Base-by-base conservation (phyloP, 2,888 invertebrate species). In the Mayetiola destructor region DNA sequence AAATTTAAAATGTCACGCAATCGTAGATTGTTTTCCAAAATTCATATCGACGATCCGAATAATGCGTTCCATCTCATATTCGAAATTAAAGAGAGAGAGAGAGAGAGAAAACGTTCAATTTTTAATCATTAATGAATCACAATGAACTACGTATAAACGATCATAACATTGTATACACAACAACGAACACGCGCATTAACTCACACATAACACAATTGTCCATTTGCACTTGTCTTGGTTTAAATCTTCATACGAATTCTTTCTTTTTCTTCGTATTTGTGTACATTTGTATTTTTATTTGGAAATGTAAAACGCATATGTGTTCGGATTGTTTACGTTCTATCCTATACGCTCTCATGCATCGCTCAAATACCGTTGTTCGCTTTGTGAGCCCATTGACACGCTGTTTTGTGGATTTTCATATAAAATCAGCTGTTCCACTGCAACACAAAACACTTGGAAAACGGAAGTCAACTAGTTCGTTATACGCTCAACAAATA, bases 341-440 rank as follows among this genome's bases (percentile, higher is more conserved):
- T 20, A 20, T 53, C 32, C 30, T 32, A 2, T 8, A 27, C n/a
- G n/a, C 48, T 10, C 48, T n/a, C 14, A 37, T 37, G 5, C 14
- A 14, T 9, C 32, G 32, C 32, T n/a, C 12, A 4, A n/a, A 4
- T 37, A 27, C 27, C 2, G 9, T 48, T 9, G 9, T 27, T 14
- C 48, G 27, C 18, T 18, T 32, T 18, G 3, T 53, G 9, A 10
- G 9, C 30, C 12, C n/a, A 5, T 53, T 6, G 18, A 30, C 18
- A 9, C 29, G 53, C 20, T n/a, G 48, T 48, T 48, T 48, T 4
- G 8, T 3, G n/a, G 29, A 62, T 62, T 64, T 65, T 65, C 64
- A 66, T 71, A 71, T 71, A 72, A 71, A 71, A 71, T 67, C 72
- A 68, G 69, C 70, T 71, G 70, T 66, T 68, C 62, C 61, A 63